Base-by-base conservation (phyloP, 2,888 invertebrate genomes). In the Bombyx huttoni region DNA sequence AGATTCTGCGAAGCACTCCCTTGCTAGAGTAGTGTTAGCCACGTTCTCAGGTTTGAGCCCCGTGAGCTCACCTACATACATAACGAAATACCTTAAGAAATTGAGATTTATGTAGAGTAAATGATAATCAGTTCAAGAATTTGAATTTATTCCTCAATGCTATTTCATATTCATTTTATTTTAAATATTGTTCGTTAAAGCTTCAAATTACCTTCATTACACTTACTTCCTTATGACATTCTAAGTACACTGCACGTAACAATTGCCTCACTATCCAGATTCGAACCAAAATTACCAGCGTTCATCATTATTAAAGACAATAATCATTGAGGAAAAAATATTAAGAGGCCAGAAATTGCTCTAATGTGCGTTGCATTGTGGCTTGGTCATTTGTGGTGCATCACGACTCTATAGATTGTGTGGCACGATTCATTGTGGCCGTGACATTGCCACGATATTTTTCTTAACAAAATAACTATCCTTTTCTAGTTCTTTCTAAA, bases 381-480 rank as follows among this genome's bases (percentile, higher is more conserved):
- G 62, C 67, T 65, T 71, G 71, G 78, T 79, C 78, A 72, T 75
- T 75, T 72, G 71, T 62, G 65, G 73, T 68, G 74, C 78, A 78
- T 84, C 82, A 84, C 83, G 82, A 81, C 68, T 69, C 56, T 58
- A 66, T 56, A 56, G 60, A 65, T 63, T 60, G 62, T 65, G 64
- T 66, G 62, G 64, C 79, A 81, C 77, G 79, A 75, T 67, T 73
- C 64, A 68, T 64, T 75, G 66, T 73, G 79, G 67, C 83, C 84
- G 69, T 85, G 84, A 82, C 85, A 83, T 81, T 83, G 83, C 81
- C 63, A 63, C 71, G 76, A 80, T 68, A 75, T 68, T 67, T 65
- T 62, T 65, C 68, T 63, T 64, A 66, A 61, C 13, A 46, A 46
- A n/a, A 50, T 14, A 69, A 68, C 71, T 63, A 70, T 68, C 71